These are phyloP conservation scores for Ginglymostoma cirratum DNA, from an alignment of 2,113 vertebrate genomes.

Conservation along the genomic window DNA sequence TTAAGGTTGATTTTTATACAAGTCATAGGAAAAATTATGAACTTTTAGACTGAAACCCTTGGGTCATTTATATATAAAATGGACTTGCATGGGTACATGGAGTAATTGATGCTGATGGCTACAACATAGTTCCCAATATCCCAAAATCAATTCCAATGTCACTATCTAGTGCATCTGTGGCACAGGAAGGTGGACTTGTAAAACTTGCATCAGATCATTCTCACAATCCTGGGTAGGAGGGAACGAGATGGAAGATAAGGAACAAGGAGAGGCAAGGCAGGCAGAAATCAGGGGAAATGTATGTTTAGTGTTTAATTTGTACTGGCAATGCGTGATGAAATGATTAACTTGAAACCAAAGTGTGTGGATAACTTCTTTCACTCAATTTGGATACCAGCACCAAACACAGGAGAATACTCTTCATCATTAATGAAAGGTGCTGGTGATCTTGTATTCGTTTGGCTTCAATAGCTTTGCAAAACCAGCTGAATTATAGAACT, in stretches of 20 bases:
- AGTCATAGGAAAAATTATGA: background rate
- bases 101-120: background rate
- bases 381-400: background rate
- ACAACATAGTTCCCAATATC: background rate
- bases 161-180: no score
- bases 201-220: background rate
- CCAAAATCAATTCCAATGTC: no score
- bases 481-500: background rate
- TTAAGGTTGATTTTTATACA: background rate
- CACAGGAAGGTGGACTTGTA: background rate
- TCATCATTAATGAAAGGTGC: background rate
- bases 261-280: background rate
- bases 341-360: background rate
- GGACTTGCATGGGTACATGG: background rate
- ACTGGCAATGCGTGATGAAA: background rate
- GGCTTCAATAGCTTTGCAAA: background rate
- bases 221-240: background rate
- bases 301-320: background rate
- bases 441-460: background rate
- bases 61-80: background rate
- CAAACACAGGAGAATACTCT: background rate
- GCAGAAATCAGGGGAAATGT: background rate
- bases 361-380: background rate
- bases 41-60: background rate
- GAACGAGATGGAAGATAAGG: background rate